These are phyloP conservation scores for Labeo catla DNA, from an alignment of 2,113 vertebrate genomes.

Conservation along the genomic window DNA sequence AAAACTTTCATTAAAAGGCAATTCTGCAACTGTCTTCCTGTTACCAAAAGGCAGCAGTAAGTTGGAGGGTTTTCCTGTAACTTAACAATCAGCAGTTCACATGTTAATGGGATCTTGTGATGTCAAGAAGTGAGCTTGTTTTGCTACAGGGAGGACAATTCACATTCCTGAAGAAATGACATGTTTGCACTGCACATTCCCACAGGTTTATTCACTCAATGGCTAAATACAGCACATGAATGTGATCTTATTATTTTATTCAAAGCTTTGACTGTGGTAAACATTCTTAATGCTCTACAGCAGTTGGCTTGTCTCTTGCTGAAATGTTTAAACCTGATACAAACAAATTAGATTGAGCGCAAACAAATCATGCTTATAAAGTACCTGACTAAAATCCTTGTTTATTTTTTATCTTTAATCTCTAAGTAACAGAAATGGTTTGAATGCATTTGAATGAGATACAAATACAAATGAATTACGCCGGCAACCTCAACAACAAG, in stretches of 20 bases:
- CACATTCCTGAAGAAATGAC: slow-evolving; percentile 28
- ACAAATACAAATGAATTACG: background rate
- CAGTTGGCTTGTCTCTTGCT: background rate
- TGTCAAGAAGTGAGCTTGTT: slow-evolving; percentile 17
- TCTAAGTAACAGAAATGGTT: slow-evolving; percentile 12
- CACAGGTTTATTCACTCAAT: background rate
- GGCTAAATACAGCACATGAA: slow-evolving; percentile 6
- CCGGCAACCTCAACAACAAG: background rate
- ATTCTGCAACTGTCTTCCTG: background rate
- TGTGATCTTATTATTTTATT: too few relatives aligned
- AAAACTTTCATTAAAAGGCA: background rate
- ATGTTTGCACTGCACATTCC: slow-evolving; percentile 31
- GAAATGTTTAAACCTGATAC: background rate
- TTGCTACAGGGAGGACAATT: slow-evolving; percentile 19
- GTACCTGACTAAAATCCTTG: background rate
- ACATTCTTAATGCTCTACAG: background rate
- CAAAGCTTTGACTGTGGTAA: background rate
- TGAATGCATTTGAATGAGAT: background rate
- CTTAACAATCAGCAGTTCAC: slow-evolving; percentile 32
- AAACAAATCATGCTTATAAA: slow-evolving; percentile 13
- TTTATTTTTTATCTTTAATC: slow-evolving; percentile 7
- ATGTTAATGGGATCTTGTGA: slow-evolving; percentile 50
- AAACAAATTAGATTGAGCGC: background rate
- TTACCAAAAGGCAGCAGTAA: background rate
- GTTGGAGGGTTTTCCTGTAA: background rate